phyloP scores from a whole-genome alignment of 2,888 invertebrate genomes.

The Trichopoda pennipes region DNA sequence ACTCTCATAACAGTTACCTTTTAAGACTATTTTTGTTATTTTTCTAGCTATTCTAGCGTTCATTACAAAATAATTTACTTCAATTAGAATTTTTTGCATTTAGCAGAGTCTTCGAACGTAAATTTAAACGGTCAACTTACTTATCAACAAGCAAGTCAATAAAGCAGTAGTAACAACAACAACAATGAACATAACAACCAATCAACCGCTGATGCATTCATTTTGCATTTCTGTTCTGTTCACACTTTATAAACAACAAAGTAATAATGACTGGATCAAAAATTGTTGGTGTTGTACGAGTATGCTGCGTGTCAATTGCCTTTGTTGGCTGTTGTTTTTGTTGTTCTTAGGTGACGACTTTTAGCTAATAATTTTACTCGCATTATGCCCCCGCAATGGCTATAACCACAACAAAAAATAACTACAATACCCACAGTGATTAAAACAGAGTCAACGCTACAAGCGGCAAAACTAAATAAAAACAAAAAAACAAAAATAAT shows the following conservation, averaged over 20 bases:
- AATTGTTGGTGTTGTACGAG: constrained; percentile 24
- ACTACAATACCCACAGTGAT: constrained; percentile 7
- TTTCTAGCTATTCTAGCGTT: constrained; percentile 7
- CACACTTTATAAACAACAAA: constrained; percentile 48
- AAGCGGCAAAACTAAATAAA: neutral
- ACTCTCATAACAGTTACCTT: constrained; percentile 8
- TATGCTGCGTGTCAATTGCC: constrained; percentile 57
- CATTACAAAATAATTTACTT: constrained; percentile 64
- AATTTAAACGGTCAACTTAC: constrained; percentile 31
- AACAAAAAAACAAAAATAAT: too few species aligned
- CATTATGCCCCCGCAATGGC: constrained; percentile 29
- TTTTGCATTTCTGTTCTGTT: constrained; percentile 36
- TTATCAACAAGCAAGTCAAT: constrained; percentile 33
- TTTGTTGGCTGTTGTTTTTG: constrained; percentile 29
- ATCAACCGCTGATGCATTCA: constrained; percentile 22
- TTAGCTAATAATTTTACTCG: constrained; percentile 41
- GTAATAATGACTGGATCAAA: constrained; percentile 35
- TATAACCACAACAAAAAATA: neutral
- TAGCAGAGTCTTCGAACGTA: neutral
- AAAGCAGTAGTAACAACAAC: neutral
- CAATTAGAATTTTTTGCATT: constrained; percentile 42
- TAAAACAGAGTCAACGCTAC: constrained; percentile 6
- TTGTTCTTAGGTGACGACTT: constrained; percentile 50
- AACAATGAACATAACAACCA: neutral
- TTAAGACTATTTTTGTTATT: constrained; percentile 2